Percentiles rank a stretch among this genome's conserved stretches.
These are phyloP conservation scores for Acanthosepion esculentum DNA, from an alignment of 2,888 invertebrate species.

Conservation along the genomic window DNA sequence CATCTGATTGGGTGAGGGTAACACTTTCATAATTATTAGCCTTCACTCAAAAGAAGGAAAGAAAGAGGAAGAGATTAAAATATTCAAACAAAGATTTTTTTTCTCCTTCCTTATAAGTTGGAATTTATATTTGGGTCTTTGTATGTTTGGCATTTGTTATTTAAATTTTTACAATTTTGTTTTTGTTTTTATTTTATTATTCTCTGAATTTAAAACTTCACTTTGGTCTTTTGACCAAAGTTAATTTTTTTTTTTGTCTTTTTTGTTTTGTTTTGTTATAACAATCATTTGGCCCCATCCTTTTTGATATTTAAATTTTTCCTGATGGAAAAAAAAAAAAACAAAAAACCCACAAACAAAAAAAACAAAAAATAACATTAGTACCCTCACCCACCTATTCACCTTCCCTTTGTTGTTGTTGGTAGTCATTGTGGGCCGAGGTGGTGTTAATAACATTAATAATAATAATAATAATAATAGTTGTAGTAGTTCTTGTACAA, in stretches of 20 bases:
- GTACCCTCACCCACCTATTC: background rate
- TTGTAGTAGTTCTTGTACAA: background rate
- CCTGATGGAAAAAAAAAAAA: background rate
- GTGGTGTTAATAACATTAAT: background rate
- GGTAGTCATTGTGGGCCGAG: background rate
- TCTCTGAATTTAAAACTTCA: background rate
- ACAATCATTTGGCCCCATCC: slow-evolving; percentile 21
- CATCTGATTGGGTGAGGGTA: background rate
- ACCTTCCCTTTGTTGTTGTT: background rate
- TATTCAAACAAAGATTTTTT: background rate
- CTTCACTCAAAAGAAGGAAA: background rate
- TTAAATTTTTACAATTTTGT: background rate
- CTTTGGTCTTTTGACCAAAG: background rate
- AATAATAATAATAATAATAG: background rate
- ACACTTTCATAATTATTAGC: background rate
- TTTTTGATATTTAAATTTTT: background rate
- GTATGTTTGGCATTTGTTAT: background rate
- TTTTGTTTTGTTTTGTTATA: background rate
- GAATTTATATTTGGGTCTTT: background rate
- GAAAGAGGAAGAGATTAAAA: background rate
- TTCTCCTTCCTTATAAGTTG: background rate
- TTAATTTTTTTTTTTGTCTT: background rate
- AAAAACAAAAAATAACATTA: background rate
- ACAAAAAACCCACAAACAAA: no score
- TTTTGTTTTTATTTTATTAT: background rate